Base-by-base conservation (phyloP, 2,888 invertebrate species). In the Epiblema foenella region DNA sequence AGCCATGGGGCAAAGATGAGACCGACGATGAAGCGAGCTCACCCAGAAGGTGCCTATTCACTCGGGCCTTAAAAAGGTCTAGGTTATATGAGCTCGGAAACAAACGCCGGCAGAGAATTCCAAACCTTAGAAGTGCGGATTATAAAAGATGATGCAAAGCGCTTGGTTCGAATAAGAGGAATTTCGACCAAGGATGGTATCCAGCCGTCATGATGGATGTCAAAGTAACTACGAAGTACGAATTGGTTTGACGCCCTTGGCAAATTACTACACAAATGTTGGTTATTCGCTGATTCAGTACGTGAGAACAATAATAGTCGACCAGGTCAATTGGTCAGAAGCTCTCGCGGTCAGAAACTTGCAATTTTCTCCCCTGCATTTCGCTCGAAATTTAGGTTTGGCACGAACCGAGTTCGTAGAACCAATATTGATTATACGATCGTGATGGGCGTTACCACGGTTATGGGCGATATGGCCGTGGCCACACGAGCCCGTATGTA, bases 321-420 rank as follows among this genome's bases (percentile, higher is more conserved):
- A 65, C 60, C 70, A 67, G 74, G 74, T 73, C 76, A 75, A 75
- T 72, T 72, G 74, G 65, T 68, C 73, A 73, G 75, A 66, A 74
- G 75, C 74, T 64, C 64, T 64, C 37, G 24, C 46, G 46, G 52
- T 64, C 20, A 37, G 52, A 71, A 46, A 59, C 74, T 72, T 72
- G 76, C 77, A 76, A 76, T 78, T 78, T 77, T 74, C 75, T 73
- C 69, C 58, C 75, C 39, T 29, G 17, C 58, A 58, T 57, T 51
- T 56, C 37, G 57, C 20, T 64, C 54, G 63, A 69, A 69, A 69
- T 58, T 64, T 54, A 60, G 39, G 69, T 64, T 52, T 46, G 20
- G 54, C 65, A 66, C 70, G 59, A 70, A 24, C 20, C 46, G 33
- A 51, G 24, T 66, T 70, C 59, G 11, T 9, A 60, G 70, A 70